Base-by-base conservation (phyloP, 2,888 invertebrate species). In the Brachyptera risi region DNA sequence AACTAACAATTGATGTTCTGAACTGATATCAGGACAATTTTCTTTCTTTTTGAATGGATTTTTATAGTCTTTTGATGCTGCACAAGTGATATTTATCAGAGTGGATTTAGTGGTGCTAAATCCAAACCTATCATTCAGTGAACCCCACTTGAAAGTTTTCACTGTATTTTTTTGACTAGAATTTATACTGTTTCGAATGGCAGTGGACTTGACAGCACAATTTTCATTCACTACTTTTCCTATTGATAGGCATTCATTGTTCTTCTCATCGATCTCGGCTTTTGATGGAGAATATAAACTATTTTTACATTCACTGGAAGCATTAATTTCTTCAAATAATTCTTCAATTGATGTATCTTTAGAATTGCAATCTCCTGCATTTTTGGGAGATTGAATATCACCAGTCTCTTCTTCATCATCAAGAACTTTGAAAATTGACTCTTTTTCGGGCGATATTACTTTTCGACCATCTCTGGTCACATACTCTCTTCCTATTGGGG, bases 71-170 rank as follows among this genome's bases (percentile, higher is more conserved):
- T 27, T 59, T 5, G 27, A 9, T 3, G 37, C 21, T 13, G 54
- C 38, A 13, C 13, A 24, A 15, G 59, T 51, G 13, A 13, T 59
- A 1, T 24, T 13, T 7, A 51, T 17, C 0, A 9, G n/a, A 5
- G 2, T 19, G n/a, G 5, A 24, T 2, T 47, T 24, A 3, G 21
- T 3, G 3, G n/a, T n/a, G 9, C 23, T 1, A 27, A 15, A 60
- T 9, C 51, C 17, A 47, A 63, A 60, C 42, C 54, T 57, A 24
- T 60, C 57, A 11, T 58, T 40, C 3, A 56, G 57, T 9, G 58
- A 57, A 42, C 40, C 35, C 57, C 59, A 63, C 26, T 59, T 59
- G 47, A 62, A 59, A 2, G 49, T 21, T 31, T 31, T 31, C 42
- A 15, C n/a, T n/a, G n/a, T n/a, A n/a, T n/a, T n/a, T n/a, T n/a